Evolutionary conservation across 1,140 invertebrate species (phyloP).

Genomic region (Calliopsis andreniformis): DNA sequence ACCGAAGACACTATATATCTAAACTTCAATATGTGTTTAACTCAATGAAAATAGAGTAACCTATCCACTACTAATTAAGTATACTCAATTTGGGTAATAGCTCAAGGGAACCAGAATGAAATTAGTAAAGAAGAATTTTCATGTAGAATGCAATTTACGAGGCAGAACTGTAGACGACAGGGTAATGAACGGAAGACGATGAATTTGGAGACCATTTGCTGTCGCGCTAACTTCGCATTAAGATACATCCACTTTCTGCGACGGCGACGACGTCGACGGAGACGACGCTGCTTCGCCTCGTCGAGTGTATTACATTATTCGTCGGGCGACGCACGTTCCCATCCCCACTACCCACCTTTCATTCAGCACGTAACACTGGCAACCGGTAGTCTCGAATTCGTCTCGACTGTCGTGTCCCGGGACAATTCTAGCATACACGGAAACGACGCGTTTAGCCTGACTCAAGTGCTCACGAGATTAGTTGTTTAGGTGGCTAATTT

Average conservation of each 20-base stretch:
- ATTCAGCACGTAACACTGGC: conserved; percentile 23
- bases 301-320: conserved; percentile 25
- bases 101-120: conserved; percentile 14
- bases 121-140: neutral
- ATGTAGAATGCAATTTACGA: neutral
- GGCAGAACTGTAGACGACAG: neutral
- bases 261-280: neutral
- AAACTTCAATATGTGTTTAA: too few relatives aligned
- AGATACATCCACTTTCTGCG: conserved; percentile 29
- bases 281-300: too few relatives aligned
- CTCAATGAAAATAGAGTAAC: too few relatives aligned
- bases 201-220: neutral
- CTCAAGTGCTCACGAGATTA: conserved; percentile 26
- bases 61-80: too few relatives aligned
- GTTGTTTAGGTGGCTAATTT: conserved; percentile 35
- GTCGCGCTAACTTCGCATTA: conserved; percentile 11
- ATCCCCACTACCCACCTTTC: conserved; percentile 23
- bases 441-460: conserved; percentile 19
- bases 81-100: too few relatives aligned
- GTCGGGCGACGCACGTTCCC: conserved; percentile 6
- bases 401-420: neutral
- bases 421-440: conserved; percentile 22
- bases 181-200: conserved; percentile 20
- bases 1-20: too few relatives aligned
- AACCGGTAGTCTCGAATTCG: conserved; percentile 15